These are phyloP conservation scores for Odontomachus brunneus DNA, from an alignment of 1,140 invertebrate species.

Conservation along the genomic window DNA sequence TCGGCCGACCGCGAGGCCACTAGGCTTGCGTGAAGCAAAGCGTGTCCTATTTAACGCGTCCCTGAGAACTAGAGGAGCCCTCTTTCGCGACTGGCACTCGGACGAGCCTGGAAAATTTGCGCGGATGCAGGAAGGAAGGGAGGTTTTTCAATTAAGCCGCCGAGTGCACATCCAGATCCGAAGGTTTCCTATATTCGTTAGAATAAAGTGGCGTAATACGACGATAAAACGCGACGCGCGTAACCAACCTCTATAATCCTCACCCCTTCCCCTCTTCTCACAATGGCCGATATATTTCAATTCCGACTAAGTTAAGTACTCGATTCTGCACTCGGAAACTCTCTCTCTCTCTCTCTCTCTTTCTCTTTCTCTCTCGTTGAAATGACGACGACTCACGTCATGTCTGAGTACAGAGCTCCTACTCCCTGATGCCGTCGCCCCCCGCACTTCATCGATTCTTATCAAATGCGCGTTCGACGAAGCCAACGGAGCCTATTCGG, in stretches of 20 bases:
- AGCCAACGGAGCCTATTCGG: conserved; percentile 58
- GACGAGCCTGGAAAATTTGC: conserved; percentile 16
- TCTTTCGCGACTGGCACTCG: neutral
- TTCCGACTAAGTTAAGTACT: conserved; percentile 62
- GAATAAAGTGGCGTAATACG: too few species aligned
- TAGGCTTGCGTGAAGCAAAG: conserved; percentile 29
- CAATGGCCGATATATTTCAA: conserved; percentile 58
- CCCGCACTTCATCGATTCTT: conserved; percentile 61
- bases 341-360: neutral
- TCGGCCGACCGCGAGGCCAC: neutral
- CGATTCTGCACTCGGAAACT: conserved; percentile 30
- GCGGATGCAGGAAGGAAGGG: neutral
- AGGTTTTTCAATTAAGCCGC: neutral
- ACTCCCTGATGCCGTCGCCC: neutral
- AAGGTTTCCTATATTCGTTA: too few species aligned
- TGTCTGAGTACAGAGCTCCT: conserved; percentile 33
- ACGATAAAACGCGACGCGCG: neutral
- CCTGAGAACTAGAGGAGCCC: conserved; percentile 44
- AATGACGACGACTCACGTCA: conserved; percentile 62
- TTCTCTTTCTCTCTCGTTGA: conserved; percentile 4
- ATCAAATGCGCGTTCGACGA: conserved; percentile 62
- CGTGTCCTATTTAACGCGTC: conserved; percentile 18
- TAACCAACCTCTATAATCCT: conserved; percentile 41
- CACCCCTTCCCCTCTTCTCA: conserved; percentile 17
- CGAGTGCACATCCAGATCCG: too few species aligned